These are phyloP conservation scores for Acromyrmex echinatior DNA, from an alignment of 1,140 invertebrate species.

Conservation along the genomic window DNA sequence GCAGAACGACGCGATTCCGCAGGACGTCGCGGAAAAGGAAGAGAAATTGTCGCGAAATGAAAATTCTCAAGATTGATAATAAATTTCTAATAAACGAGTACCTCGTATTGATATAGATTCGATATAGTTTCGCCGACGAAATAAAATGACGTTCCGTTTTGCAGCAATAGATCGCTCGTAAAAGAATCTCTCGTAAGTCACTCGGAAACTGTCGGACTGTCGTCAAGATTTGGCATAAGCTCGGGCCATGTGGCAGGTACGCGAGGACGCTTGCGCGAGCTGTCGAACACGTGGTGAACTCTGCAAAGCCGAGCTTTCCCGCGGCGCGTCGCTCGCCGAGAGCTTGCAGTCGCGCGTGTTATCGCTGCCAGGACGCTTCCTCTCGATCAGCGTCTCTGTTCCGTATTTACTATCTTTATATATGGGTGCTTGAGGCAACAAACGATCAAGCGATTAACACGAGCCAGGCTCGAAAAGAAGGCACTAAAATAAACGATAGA, in stretches of 20 bases:
- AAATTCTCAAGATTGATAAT: background rate
- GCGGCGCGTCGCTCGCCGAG: constrained; percentile 40
- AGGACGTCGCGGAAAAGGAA: background rate
- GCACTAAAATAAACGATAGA: background rate
- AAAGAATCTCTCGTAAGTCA: constrained; percentile 2
- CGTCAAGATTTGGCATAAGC: background rate
- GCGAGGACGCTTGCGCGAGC: constrained; percentile 77
- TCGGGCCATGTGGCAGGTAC: background rate
- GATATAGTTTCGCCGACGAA: background rate
- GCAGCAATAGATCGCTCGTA: background rate
- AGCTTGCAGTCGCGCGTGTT: constrained; percentile 79
- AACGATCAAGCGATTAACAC: background rate
- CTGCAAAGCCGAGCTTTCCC: constrained; percentile 68
- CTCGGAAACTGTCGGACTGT: background rate
- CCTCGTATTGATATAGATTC: background rate
- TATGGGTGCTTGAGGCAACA: background rate
- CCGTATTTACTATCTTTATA: background rate
- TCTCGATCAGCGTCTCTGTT: background rate
- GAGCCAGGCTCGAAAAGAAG: background rate
- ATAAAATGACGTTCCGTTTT: background rate
- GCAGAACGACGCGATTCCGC: background rate
- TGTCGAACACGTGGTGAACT: constrained; percentile 78
- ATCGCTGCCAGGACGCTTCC: constrained; percentile 65
- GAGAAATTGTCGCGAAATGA: background rate
- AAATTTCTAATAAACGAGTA: background rate